Evolutionary conservation across 2,797 vertebrate species (phyloP).

Genomic region (Bryconaethiops microstoma): DNA sequence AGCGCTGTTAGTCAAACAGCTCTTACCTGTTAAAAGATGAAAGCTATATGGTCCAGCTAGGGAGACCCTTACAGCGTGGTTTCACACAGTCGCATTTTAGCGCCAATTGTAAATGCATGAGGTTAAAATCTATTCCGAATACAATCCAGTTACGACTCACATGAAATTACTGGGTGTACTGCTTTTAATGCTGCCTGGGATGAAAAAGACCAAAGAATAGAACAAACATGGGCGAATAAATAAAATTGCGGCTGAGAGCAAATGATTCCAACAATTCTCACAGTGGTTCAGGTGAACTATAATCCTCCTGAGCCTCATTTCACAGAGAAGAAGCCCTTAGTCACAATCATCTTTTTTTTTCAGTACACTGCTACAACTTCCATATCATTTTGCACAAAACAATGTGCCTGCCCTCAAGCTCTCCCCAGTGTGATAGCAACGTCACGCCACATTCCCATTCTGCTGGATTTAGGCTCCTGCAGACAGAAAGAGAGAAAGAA

Average conservation of each 20-base stretch:
- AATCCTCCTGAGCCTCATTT: neutral
- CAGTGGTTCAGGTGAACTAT: neutral
- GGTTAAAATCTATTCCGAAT: no score
- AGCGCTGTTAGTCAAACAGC: no score
- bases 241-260: neutral
- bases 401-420: neutral
- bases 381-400: slow-evolving; percentile 15
- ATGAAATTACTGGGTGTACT: neutral
- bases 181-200: neutral
- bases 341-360: neutral
- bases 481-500: neutral
- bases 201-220: no score
- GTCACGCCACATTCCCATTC: neutral
- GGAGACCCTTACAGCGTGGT: no score
- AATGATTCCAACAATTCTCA: neutral
- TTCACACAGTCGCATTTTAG: no score
- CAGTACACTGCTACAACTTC: neutral
- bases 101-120: no score
- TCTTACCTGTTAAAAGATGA: no score
- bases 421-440: slow-evolving; percentile 1
- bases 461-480: slow-evolving; percentile 7
- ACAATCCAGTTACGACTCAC: no score
- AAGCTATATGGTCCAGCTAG: no score
- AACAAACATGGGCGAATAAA: neutral
- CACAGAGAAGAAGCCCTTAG: no score